Evolutionary conservation across 2,113 vertebrate genomes (phyloP), one percentile per base, ranked within the genome.

Genomic region (Chloropsis cyanopogon): DNA sequence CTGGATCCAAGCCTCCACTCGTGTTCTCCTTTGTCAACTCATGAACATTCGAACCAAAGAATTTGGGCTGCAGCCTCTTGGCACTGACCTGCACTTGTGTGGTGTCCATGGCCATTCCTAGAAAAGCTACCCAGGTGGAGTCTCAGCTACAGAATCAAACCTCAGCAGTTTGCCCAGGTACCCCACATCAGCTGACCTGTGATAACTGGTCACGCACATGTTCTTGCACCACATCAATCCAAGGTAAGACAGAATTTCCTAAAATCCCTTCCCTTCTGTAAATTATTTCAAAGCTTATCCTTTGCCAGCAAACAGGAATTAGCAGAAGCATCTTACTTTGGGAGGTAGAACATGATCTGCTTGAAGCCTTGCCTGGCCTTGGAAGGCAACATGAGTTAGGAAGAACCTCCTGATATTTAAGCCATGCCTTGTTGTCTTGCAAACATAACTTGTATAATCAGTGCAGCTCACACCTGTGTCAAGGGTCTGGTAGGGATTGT

Each of bases 191-290:
- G 2, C 42, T 66, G 69, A 33, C 25, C 17, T 31, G 1, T 29
- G 16, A 39, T 31, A 61, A 31, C 7, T 0, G 0, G 6, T 20
- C n/a, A 6, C 12, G 3, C 6, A 12, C 16, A 5, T 8, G 4
- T 39, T 46, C 35, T 82, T 73, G 31, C 10, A 70, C 4, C 1
- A 17, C 19, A 21, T 71, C 19, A 11, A 1, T 46, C 19, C 47
- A 68, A 88, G 33, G 10, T 41, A 18, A 76, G 6, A 37, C 8
- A 49, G 6, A 49, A 79, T 75, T 70, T 66, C 47, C 39, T 56
- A 25, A 65, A 88, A 60, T 1, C 14, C 4, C 7, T 68, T 80
- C 35, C 12, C 14, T 64, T 88, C 14, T 28, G 7, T 29, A 29
- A 78, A 37, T 35, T 68, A 16, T 66, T 71, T 75, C n/a, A 25